phyloP scores from a whole-genome alignment of 2,113 vertebrate species.

The Halichoerus grypus region DNA sequence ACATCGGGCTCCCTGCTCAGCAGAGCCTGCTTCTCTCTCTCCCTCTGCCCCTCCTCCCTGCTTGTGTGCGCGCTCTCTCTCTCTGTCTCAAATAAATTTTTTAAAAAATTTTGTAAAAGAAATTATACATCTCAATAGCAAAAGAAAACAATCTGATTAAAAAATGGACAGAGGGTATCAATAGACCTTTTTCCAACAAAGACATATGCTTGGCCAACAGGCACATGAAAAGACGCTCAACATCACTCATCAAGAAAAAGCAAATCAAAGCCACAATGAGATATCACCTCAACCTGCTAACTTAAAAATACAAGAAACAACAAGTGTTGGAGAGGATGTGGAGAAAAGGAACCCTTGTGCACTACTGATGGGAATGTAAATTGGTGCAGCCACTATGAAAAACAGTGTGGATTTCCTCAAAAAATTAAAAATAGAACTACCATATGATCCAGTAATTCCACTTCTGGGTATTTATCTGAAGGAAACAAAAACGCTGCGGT shows the following conservation, averaged over 20 bases:
- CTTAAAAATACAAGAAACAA: background rate
- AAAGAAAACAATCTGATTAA: background rate
- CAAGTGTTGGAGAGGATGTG: background rate
- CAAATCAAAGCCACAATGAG: background rate
- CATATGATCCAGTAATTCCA: background rate
- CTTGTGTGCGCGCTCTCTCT: background rate
- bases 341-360: background rate
- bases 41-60: background rate
- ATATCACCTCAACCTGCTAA: background rate
- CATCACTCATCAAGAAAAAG: background rate
- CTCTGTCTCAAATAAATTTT: background rate
- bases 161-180: background rate
- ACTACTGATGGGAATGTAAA: background rate
- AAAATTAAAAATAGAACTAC: background rate
- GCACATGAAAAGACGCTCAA: background rate
- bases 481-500: background rate
- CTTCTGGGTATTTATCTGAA: background rate
- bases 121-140: background rate
- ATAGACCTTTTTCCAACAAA: background rate
- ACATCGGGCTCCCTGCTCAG: background rate
- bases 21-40: background rate
- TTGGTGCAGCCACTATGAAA: background rate
- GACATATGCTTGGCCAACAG: background rate
- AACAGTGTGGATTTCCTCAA: background rate
- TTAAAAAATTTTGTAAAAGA: background rate